A percentile compares a stretch with the other conserved stretches of the same genome.
Evolutionary conservation across 2,888 invertebrate species (phyloP).

Genomic region (Melolontha melolontha): DNA sequence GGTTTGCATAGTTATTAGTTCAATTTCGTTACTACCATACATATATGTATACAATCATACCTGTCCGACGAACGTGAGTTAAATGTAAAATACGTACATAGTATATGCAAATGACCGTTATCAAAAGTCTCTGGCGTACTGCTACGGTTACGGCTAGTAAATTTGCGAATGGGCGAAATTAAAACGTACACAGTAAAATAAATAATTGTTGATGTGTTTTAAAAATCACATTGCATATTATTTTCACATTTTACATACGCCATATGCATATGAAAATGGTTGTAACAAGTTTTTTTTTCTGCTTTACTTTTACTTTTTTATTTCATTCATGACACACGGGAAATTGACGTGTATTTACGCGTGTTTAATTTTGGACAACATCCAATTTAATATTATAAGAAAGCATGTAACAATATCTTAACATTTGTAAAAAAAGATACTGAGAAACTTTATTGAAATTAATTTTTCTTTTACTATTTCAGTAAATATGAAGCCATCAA

Average conservation of each 20-base stretch:
- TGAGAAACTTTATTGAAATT: too few relatives aligned
- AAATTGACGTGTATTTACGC: too few relatives aligned
- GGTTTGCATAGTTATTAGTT: slow-evolving; percentile 30
- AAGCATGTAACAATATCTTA: too few relatives aligned
- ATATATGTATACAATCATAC: slow-evolving; percentile 11
- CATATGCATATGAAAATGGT: background rate
- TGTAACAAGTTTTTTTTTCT: background rate
- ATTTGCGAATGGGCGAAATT: slow-evolving; percentile 32
- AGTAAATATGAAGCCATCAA: too few relatives aligned
- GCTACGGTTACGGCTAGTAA: slow-evolving; percentile 19
- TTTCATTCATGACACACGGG: too few relatives aligned
- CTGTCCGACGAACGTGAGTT: slow-evolving; percentile 33
- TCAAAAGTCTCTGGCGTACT: slow-evolving; percentile 35
- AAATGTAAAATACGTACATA: slow-evolving; percentile 40
- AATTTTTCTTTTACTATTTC: too few relatives aligned
- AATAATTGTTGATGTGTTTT: slow-evolving; percentile 1
- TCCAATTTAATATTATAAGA: too few relatives aligned
- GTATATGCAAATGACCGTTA: slow-evolving; percentile 39
- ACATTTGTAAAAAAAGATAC: too few relatives aligned
- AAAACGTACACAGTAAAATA: slow-evolving; percentile 33
- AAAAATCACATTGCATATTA: background rate
- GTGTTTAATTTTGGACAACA: too few relatives aligned
- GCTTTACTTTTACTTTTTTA: too few relatives aligned
- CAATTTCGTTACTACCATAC: slow-evolving; percentile 27
- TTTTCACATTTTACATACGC: background rate